Evolutionary conservation across 2,113 vertebrate species (phyloP), one percentile per base, ranked within the genome.

Genomic region (Mus spicilegus): DNA sequence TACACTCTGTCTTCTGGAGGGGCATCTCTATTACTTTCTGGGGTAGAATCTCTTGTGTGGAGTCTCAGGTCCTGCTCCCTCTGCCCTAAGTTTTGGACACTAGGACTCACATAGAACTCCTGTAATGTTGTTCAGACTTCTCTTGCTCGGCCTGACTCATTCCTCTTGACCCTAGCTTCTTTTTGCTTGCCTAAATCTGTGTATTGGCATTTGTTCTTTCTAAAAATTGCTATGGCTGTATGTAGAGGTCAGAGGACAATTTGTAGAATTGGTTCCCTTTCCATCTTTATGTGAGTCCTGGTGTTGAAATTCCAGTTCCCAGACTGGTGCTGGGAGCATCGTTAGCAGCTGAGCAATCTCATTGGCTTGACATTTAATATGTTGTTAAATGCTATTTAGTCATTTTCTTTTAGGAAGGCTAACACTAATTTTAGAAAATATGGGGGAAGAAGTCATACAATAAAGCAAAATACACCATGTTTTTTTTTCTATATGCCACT

Each of bases 371-470:
- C 30, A 80, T 80, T 80, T 86, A 56, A 49, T n/a, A 77, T 67
- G 11, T 49, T 77, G 22, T 56, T 49, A 11, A 42, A 51, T 63
- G 82, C 33, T 22, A 72, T 33, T 54, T 42, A 77, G 63, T 28
- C 70, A 56, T 16, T 89, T 89, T 92, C 65, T 58, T 33, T 6
- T 26, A 88, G 22, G 36, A 89, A 12, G 12, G 33, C 42, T 72
- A 73, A 89, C 82, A 6, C 22, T 93, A 49, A 39, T 92, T 84
- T 96, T 77, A 77, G 81, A 88, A 97, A 90, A 87, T 73, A 63
- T 11, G 46, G n/a, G 76, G 36, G 65, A 91, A 93, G 30, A 91
- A 63, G 82, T 56, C 36, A 20, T 78, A 33, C 7, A 51, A 22
- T 36, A 54, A 93, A 87, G 10, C 76, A 84, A 80, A 91, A 30